A percentile compares a stretch with the other conserved stretches of the same genome.
Conservation (phyloP, 2,797 vertebrate species). For the Karalla daura region DNA sequence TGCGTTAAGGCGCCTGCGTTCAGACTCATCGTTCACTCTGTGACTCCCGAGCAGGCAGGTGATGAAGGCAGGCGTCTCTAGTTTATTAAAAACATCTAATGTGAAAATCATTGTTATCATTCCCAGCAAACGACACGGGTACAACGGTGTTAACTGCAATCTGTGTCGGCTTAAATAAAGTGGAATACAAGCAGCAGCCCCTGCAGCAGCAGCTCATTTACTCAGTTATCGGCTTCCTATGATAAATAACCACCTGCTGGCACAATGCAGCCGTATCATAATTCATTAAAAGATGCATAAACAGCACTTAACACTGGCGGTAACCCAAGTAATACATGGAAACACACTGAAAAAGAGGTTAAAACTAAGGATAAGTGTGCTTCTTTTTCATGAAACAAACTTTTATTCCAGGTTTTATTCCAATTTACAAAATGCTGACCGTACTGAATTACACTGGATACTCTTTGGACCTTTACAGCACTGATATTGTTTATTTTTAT, state of each 20-base stretch:
- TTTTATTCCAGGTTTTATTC: no score
- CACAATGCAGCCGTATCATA: background rate
- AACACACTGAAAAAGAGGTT: background rate
- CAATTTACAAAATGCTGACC: no score
- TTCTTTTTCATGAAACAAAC: no score
- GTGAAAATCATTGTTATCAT: constrained; percentile 9
- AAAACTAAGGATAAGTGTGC: background rate
- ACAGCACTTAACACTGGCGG: background rate
- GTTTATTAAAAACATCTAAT: constrained; percentile 26
- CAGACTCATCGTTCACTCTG: no score
- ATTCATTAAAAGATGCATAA: background rate
- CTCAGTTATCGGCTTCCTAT: background rate
- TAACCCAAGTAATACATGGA: background rate
- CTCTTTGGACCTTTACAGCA: no score
- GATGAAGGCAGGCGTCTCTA: no score
- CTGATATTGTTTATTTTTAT: no score
- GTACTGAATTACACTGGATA: no score
- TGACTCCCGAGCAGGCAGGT: no score
- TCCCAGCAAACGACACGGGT: constrained; percentile 13
- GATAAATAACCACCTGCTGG: background rate
- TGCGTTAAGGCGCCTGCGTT: no score
- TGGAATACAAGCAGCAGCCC: background rate
- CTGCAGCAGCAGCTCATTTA: background rate
- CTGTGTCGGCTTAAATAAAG: constrained; percentile 2
- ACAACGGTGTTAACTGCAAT: background rate